phyloP scores from a whole-genome alignment of 1,140 invertebrate species.

The Sesamia nonagrioides region DNA sequence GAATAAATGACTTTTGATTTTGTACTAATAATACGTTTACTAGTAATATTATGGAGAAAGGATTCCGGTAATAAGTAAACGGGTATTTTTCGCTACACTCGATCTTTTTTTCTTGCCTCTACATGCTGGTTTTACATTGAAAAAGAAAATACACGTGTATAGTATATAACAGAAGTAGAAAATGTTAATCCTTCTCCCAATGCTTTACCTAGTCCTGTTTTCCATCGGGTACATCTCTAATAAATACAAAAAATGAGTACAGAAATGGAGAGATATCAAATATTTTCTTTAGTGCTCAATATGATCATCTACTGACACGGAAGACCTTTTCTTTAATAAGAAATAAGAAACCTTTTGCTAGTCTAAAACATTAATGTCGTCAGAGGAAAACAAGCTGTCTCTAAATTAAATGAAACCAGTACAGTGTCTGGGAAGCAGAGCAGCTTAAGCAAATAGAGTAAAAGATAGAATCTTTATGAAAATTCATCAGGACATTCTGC shows the following conservation, averaged over 20 bases:
- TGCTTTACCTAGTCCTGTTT: slow-evolving; percentile 12
- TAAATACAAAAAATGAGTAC: slow-evolving; percentile 13
- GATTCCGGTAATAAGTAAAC: neutral
- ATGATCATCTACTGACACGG: slow-evolving; percentile 8
- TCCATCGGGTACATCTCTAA: slow-evolving; percentile 14
- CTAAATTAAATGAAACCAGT: slow-evolving; percentile 31
- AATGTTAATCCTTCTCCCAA: slow-evolving; percentile 32
- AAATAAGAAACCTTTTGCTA: slow-evolving; percentile 30
- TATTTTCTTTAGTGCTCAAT: slow-evolving; percentile 24
- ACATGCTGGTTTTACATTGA: slow-evolving; percentile 1
- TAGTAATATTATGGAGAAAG: slow-evolving; percentile 10
- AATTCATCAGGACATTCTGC: slow-evolving; percentile 40
- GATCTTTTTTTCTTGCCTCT: neutral
- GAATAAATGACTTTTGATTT: too few relatives aligned
- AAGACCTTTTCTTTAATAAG: slow-evolving; percentile 4
- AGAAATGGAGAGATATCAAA: slow-evolving; percentile 33
- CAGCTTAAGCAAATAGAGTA: slow-evolving; percentile 34
- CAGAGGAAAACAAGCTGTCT: slow-evolving; percentile 16
- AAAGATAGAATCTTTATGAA: slow-evolving; percentile 39
- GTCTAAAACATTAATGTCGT: slow-evolving; percentile 33
- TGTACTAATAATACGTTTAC: neutral
- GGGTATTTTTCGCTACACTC: too few relatives aligned
- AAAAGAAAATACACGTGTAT: slow-evolving; percentile 3
- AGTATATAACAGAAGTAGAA: neutral
- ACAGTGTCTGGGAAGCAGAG: neutral